Evolutionary conservation across 2,797 vertebrate genomes (phyloP), one percentile per base, ranked within the genome.

Genomic region (Lithobates sylvaticus): DNA sequence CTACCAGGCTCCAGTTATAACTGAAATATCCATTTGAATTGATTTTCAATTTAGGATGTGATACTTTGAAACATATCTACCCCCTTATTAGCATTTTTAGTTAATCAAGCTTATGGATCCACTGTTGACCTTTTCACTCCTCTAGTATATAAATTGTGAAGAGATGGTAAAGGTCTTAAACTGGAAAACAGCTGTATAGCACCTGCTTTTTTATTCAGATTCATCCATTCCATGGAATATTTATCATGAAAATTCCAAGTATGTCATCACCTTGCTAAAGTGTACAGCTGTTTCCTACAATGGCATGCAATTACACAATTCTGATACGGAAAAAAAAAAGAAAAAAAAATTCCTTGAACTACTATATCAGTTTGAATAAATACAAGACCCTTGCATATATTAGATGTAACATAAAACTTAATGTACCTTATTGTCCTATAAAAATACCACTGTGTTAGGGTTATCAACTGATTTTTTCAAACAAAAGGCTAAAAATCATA

Each of bases 261-360:
- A 92, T 91, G 93, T 93, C 93, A 93, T 93, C 89, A 89, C 92
- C 90, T 90, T 90, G 81, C 90, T 91, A 91, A 89, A 88, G 89
- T 78, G 78, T 88, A 91, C 93, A 94, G 92, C 93, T 93, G 92
- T 91, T 94, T 91, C 92, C 91, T 91, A 69, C 29, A 58, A 88
- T 89, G 89, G 89, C 91, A 89, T 89, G 92, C 90, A 92, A 91
- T 92, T 91, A 91, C 91, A 91, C 90, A 90, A 90, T 91, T 90
- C 93, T 91, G 91, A 91, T 93, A 92, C 90, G 91, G 91, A 92
- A 92, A 92, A 1, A 61, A 23, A 23, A 9, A 23, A 21, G 27
- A 3, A 5, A 12, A 67, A 10, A 0, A 72, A 72, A 39, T 18
- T 5, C 29, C 34, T 23, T 36, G 18, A 72, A 64, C 61, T 76